These are phyloP conservation scores for Ephialtes manifestator DNA, from an alignment of 2,888 invertebrate genomes.

Conservation along the genomic window DNA sequence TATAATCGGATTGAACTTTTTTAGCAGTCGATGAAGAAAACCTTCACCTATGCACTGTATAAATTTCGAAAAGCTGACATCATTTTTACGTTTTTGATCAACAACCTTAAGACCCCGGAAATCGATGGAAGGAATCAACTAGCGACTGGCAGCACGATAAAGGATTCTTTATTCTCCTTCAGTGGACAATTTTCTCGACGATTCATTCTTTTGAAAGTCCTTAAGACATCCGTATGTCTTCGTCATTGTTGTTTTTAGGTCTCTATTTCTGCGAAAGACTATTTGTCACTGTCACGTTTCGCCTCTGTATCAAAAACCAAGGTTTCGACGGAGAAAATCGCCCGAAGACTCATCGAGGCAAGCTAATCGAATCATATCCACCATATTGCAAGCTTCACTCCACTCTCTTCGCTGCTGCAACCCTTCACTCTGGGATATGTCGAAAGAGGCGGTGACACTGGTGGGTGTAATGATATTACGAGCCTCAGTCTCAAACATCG, in stretches of 20 bases:
- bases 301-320: slow-evolving; percentile 44
- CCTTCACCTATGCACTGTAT: no score
- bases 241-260: background rate
- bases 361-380: slow-evolving; percentile 66
- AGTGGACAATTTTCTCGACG: slow-evolving; percentile 2
- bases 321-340: slow-evolving; percentile 44
- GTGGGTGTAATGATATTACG: slow-evolving; percentile 62
- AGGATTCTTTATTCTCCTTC: slow-evolving; percentile 19
- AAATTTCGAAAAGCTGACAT: no score
- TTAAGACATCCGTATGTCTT: background rate
- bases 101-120: no score
- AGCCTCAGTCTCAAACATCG: slow-evolving; percentile 10
- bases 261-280: background rate
- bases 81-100: no score
- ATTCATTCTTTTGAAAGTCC: background rate
- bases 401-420: slow-evolving; percentile 3
- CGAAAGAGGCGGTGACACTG: slow-evolving; percentile 8
- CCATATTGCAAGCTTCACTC: slow-evolving; percentile 61
- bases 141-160: background rate
- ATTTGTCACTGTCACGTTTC: slow-evolving; percentile 47
- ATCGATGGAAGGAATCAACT: background rate
- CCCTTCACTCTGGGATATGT: slow-evolving; percentile 40
- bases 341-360: slow-evolving; percentile 57
- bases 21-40: no score
- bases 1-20: no score